Base-by-base conservation (phyloP, 2,888 invertebrate genomes). In the Stenurella melanura region DNA sequence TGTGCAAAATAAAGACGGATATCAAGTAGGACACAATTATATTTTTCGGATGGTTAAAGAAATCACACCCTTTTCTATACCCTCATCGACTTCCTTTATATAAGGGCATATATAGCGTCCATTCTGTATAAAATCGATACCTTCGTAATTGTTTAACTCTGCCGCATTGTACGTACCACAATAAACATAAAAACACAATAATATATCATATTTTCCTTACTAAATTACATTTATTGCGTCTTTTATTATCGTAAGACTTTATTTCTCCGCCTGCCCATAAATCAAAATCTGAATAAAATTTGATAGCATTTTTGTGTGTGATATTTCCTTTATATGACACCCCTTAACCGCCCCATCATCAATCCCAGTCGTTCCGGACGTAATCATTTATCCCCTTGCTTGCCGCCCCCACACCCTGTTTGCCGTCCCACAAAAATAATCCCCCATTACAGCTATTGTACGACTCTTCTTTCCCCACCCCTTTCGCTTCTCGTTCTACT, bases 391-490 rank as follows among this genome's bases (percentile, higher is more conserved):
- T 83, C 84, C 83, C 83, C 82, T 80, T 74, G 77, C 81, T 74
- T 70, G 67, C 75, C 61, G 54, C 60, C 73, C 42, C 19, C 67
- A 10, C 42, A 10, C 42, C 73, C 56, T 69, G 30, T 82, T 80
- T 81, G 82, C 82, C 81, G 82, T 81, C 81, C 83, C 85, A 80
- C 84, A 83, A 85, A 85, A 85, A 83, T 85, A 85, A 85, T 83
- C 83, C 82, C 77, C 84, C 83, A 83, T 85, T 85, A 85, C 84
- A 77, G 81, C 83, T 82, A 85, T 84, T 83, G 82, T 83, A 82
- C 81, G 81, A 75, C 60, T 72, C 75, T 56, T 76, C 73, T 57
- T 34, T 34, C 77, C 76, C 54, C 74, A 19, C 69, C 42, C 72
- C 61, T 67, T 18, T 34, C 54, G 38, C 63, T 61, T 54, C 74